A percentile compares a stretch with the other conserved stretches of the same genome.
These are phyloP conservation scores for Diacarnus erythraeanus DNA, from an alignment of 37 sponge, comb jelly and placozoan species.

Conservation along the genomic window DNA sequence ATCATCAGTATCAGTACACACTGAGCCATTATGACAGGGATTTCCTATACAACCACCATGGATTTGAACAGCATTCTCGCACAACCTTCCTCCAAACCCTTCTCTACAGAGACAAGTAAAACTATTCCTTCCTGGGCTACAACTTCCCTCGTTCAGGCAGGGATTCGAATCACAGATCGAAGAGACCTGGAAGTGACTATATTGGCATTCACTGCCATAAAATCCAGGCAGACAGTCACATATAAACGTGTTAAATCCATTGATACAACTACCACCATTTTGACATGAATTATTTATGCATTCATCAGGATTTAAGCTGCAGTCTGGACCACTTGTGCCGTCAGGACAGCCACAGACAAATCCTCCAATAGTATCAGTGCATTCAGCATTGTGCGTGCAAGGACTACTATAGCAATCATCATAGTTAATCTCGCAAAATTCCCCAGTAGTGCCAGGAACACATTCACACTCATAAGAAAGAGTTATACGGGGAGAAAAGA, in stretches of 20 bases:
- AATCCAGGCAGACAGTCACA: constrained; percentile 63
- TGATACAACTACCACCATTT: constrained; percentile 49
- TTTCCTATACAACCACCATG: constrained; percentile 56
- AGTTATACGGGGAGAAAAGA: constrained; percentile 36
- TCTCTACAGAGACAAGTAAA: constrained; percentile 58
- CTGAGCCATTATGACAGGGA: constrained; percentile 74
- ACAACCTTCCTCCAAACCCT: constrained; percentile 42
- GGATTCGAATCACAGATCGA: constrained; percentile 32
- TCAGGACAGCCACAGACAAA: constrained; percentile 56
- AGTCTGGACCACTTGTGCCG: constrained; percentile 58
- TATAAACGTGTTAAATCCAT: not conserved
- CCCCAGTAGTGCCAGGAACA: constrained; percentile 55
- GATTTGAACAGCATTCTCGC: constrained; percentile 7
- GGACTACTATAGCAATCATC: constrained; percentile 75
- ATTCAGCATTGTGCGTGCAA: constrained; percentile 53
- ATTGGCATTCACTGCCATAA: constrained; percentile 73
- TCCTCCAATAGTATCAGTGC: constrained; percentile 48
- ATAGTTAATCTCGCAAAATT: constrained; percentile 50
- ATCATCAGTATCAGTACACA: constrained; percentile 34
- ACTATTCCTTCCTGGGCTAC: constrained; percentile 43
- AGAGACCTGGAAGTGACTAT: constrained; percentile 31
- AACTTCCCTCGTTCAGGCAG: constrained; percentile 55
- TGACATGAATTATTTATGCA: constrained; percentile 52
- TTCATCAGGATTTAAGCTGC: constrained; percentile 43
- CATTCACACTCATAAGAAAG: constrained; percentile 60